These are phyloP conservation scores for Epinephelus coioides DNA, from an alignment of 2,797 vertebrate genomes.

Conservation along the genomic window DNA sequence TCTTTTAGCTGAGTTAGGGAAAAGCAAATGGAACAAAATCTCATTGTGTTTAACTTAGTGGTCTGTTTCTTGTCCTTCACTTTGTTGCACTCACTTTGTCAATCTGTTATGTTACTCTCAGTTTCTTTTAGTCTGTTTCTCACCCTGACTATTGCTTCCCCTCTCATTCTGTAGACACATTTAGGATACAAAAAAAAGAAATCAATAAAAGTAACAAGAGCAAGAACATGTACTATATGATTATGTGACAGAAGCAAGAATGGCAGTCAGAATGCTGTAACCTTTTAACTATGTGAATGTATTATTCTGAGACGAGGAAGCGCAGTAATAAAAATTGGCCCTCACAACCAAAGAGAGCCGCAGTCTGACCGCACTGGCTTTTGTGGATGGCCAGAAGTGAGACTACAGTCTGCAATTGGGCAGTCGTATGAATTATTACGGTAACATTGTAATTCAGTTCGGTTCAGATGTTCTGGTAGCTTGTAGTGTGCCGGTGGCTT, in stretches of 20 bases:
- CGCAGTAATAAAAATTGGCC: background rate
- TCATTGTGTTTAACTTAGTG: constrained; percentile 18
- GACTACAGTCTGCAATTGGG: constrained; percentile 5
- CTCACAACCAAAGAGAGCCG: constrained; percentile 11
- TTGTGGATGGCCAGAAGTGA: constrained; percentile 30
- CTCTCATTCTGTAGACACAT: background rate
- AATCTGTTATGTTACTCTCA: background rate
- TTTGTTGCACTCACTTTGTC: background rate
- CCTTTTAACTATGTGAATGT: constrained; percentile 3
- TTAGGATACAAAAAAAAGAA: background rate
- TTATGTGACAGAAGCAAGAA: background rate
- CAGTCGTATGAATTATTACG: constrained; percentile 35
- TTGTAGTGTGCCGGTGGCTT: background rate
- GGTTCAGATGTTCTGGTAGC: constrained; percentile 15
- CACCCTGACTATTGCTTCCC: background rate
- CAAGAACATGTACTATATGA: background rate
- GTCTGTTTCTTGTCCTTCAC: constrained; percentile 21
- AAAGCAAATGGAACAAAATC: constrained; percentile 27
- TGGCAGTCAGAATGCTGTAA: background rate
- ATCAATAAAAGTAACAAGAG: background rate
- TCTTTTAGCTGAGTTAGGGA: constrained; percentile 23
- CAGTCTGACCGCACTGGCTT: constrained; percentile 52
- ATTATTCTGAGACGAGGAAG: constrained; percentile 9
- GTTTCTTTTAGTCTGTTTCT: background rate
- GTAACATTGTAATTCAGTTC: constrained; percentile 12